A percentile compares a stretch with the other conserved stretches of the same genome.
Conservation (phyloP, 2,113 vertebrate species). For the Colossoma macropomum region DNA sequence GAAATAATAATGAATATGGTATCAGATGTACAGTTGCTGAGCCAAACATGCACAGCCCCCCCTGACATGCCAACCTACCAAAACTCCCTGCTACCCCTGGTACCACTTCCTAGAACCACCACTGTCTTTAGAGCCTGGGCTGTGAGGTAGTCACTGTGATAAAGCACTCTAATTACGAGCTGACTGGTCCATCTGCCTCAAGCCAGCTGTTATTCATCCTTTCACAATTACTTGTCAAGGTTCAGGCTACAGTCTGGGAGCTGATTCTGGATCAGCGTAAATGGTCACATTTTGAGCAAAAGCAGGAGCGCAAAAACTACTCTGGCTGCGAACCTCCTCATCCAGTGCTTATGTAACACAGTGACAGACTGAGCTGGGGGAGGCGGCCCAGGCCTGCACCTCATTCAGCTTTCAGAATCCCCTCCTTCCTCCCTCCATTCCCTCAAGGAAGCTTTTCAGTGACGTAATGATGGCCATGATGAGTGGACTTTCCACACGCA, state of each 20-base stretch:
- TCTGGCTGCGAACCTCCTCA: neutral
- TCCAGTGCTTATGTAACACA: constrained; percentile 7
- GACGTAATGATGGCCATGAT: neutral
- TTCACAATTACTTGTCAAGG: neutral
- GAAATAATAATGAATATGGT: too few relatives aligned
- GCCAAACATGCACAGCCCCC: too few relatives aligned
- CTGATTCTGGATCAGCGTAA: neutral
- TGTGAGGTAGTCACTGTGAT: constrained; percentile 65
- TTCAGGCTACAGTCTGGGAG: neutral
- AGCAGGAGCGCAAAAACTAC: neutral
- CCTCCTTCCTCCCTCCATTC: neutral
- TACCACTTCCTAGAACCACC: too few relatives aligned
- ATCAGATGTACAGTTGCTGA: too few relatives aligned
- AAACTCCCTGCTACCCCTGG: too few relatives aligned
- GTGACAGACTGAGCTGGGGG: neutral
- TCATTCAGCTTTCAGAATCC: constrained; percentile 3
- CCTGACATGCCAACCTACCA: too few relatives aligned
- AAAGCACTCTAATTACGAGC: constrained; percentile 48
- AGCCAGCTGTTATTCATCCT: neutral
- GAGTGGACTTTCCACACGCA: neutral
- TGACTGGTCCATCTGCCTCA: neutral
- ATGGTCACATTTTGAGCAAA: neutral
- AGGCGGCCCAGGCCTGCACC: neutral
- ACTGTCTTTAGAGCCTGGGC: constrained; percentile 12
- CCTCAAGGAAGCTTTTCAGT: constrained; percentile 3